Conservation (phyloP, 2,797 vertebrate genomes). For the Characodon lateralis region DNA sequence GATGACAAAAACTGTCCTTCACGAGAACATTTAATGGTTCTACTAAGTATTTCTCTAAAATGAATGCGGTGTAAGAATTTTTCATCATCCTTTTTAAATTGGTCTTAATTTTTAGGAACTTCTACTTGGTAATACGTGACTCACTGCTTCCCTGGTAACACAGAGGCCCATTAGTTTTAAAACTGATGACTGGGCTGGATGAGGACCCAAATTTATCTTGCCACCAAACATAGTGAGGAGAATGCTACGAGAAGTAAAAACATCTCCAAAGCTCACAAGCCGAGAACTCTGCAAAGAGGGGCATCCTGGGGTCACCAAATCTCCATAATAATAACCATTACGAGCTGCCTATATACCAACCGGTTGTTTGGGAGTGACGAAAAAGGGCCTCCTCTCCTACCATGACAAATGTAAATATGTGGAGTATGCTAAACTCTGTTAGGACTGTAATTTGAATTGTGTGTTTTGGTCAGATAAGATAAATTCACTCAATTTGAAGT, state of each 20-base stretch:
- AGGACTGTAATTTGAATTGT: neutral
- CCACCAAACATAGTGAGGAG: neutral
- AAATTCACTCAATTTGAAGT: neutral
- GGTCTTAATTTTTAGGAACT: neutral
- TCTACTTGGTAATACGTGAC: neutral
- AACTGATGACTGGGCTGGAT: neutral
- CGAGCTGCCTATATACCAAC: neutral
- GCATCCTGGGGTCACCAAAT: neutral
- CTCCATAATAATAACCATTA: neutral
- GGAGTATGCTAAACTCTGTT: neutral
- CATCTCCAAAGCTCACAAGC: neutral
- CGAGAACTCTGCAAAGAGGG: neutral
- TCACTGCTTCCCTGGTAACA: neutral
- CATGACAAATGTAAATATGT: neutral
- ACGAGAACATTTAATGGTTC: neutral
- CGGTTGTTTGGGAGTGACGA: neutral
- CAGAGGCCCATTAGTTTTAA: neutral
- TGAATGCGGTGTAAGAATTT: neutral
- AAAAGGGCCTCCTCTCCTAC: neutral
- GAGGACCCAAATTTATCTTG: neutral
- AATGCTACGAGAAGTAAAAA: neutral
- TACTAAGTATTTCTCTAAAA: neutral
- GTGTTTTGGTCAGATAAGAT: neutral
- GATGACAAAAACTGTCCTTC: neutral
- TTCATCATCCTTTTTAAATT: neutral